phyloP scores from a whole-genome alignment of 2,797 vertebrate species.

The Hydrophis major region DNA sequence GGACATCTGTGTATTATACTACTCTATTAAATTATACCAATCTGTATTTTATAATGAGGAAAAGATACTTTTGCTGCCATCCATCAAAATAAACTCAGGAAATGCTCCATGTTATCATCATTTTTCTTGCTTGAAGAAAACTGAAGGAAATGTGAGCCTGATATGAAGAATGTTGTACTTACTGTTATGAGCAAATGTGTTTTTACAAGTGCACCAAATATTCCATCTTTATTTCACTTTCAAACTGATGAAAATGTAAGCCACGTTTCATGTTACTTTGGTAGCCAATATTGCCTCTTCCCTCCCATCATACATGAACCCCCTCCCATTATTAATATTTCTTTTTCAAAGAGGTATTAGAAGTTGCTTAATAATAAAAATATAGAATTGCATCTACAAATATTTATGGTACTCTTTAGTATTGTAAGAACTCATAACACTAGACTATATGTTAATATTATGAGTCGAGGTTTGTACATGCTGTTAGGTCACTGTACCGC shows the following conservation, averaged over 20 bases:
- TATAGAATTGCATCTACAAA: constrained; percentile 60
- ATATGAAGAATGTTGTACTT: constrained; percentile 77
- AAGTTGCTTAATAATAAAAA: constrained; percentile 78
- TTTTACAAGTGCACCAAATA: constrained; percentile 88
- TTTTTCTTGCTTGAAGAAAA: constrained; percentile 82
- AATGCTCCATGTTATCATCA: constrained; percentile 87
- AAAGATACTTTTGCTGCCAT: constrained; percentile 85
- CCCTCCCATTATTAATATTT: constrained; percentile 73
- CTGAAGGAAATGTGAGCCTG: constrained; percentile 81
- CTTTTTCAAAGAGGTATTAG: constrained; percentile 63
- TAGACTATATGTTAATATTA: constrained; percentile 51
- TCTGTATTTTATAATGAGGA: constrained; percentile 83
- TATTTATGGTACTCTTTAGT: constrained; percentile 47
- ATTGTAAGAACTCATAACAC: constrained; percentile 54
- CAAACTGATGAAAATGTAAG: constrained; percentile 81
- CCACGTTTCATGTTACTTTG: constrained; percentile 74
- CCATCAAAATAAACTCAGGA: constrained; percentile 87
- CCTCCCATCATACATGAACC: constrained; percentile 73
- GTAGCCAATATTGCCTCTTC: constrained; percentile 69
- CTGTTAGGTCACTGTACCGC: constrained; percentile 32
- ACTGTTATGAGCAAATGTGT: constrained; percentile 85
- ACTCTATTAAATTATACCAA: constrained; percentile 88
- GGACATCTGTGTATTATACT: constrained; percentile 85
- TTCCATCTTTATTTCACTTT: constrained; percentile 79
- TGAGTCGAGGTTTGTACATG: constrained; percentile 54